These are phyloP conservation scores for Euglossa dilemma DNA, from an alignment of 1,140 invertebrate genomes.

Conservation along the genomic window DNA sequence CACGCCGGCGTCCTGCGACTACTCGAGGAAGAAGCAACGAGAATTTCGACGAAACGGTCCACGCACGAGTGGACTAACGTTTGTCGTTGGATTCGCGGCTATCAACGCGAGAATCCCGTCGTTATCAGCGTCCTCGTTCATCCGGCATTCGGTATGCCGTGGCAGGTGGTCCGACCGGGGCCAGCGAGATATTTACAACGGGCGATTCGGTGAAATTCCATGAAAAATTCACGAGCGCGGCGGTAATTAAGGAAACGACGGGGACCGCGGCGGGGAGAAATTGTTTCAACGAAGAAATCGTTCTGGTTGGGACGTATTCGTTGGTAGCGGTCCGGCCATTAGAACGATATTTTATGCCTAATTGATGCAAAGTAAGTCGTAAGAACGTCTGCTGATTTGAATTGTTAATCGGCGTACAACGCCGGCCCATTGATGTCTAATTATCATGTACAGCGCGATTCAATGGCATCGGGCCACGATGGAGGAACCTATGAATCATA, in stretches of 20 bases:
- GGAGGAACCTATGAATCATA: slow-evolving; percentile 43
- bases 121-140: not conserved
- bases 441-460: slow-evolving; percentile 47
- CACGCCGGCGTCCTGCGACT: slow-evolving; percentile 23
- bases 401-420: slow-evolving; percentile 44
- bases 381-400: slow-evolving; percentile 51
- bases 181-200: not conserved
- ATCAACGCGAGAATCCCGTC: not conserved
- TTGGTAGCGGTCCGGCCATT: slow-evolving; percentile 11
- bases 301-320: slow-evolving; percentile 5
- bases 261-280: not conserved
- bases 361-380: slow-evolving; percentile 54
- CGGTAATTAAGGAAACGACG: not conserved
- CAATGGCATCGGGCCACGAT: slow-evolving; percentile 10
- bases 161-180: no score
- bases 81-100: not conserved
- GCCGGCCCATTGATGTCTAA: slow-evolving; percentile 46
- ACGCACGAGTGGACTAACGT: not conserved
- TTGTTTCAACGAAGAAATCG: not conserved
- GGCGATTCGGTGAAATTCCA: not conserved
- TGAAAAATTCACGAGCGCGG: not conserved
- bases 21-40: slow-evolving; percentile 8
- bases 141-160: no score
- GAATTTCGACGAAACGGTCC: slow-evolving; percentile 18
- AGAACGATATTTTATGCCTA: slow-evolving; percentile 50